Conservation (phyloP, 2,797 vertebrate species). For the Gymnothorax javanicus region DNA sequence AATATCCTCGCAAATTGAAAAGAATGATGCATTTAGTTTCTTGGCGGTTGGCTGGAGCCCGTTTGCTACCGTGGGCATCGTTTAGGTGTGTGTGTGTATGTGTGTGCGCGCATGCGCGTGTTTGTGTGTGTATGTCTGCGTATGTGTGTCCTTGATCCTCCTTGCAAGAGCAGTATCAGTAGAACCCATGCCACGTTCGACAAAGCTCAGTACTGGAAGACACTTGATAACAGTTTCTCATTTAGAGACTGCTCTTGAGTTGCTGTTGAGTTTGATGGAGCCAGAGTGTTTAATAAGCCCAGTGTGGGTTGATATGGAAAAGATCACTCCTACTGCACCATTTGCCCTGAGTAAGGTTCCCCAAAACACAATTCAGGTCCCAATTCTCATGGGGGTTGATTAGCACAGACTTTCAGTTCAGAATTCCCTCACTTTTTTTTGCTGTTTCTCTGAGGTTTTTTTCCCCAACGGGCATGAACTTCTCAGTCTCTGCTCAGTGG, state of each 20-base stretch:
- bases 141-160: conserved; percentile 5
- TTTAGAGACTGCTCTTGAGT: conserved; percentile 27
- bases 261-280: conserved; percentile 35
- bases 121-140: neutral
- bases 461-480: neutral
- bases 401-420: conserved; percentile 7
- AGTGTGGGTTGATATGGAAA: conserved; percentile 47
- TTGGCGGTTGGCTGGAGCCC: conserved; percentile 58
- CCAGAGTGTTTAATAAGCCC: conserved; percentile 40
- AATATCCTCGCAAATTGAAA: conserved; percentile 65
- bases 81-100: conserved; percentile 36
- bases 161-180: conserved; percentile 18
- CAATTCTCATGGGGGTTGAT: conserved; percentile 32
- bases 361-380: conserved; percentile 20
- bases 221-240: neutral
- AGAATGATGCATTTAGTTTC: conserved; percentile 68
- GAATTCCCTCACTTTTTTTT: conserved; percentile 18
- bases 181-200: neutral
- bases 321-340: conserved; percentile 32
- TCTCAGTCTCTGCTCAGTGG: neutral
- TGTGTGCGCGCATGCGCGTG: conserved; percentile 30
- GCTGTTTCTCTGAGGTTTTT: conserved; percentile 28
- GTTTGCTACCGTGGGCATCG: conserved; percentile 48
- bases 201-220: neutral
- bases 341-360: conserved; percentile 19